Conservation (phyloP, 2,797 vertebrate species). For the Ctenochaetus hawaiiensis region DNA sequence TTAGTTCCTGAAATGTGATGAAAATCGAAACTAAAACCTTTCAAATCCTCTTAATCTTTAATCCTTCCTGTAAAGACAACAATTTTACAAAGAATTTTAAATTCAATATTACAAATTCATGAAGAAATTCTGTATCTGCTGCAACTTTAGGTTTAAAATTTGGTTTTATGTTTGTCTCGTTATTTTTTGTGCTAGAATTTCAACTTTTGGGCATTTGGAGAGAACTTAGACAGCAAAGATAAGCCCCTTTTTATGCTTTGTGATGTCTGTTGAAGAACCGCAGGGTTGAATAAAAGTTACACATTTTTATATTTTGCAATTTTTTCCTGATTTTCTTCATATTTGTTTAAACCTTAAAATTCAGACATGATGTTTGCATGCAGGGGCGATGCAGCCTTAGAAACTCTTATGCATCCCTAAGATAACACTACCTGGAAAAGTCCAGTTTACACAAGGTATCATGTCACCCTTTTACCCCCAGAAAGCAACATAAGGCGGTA, state of each 20-base stretch:
- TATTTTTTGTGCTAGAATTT: conserved; percentile 1
- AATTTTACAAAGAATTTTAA: not conserved
- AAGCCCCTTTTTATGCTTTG: conserved; percentile 1
- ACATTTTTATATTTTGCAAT: not conserved
- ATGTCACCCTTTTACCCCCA: conserved; percentile 15
- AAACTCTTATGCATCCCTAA: conserved; percentile 7
- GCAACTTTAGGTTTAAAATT: conserved; percentile 24
- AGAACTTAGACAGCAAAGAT: conserved; percentile 25
- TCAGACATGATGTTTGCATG: not conserved
- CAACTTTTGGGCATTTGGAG: conserved; percentile 19
- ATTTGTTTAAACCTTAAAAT: conserved; percentile 4
- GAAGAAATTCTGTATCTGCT: conserved; percentile 3
- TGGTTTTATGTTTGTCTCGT: not conserved
- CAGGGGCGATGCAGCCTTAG: conserved; percentile 3
- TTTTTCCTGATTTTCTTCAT: not conserved
- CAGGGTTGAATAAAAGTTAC: not conserved
- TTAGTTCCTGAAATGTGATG: conserved; percentile 35
- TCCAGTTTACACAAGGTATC: conserved; percentile 17
- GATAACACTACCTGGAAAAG: conserved; percentile 30
- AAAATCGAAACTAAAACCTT: conserved; percentile 18
- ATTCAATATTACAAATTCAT: conserved; percentile 1
- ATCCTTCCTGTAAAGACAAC: not conserved
- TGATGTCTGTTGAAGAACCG: not conserved
- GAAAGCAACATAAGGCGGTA: conserved; percentile 54
- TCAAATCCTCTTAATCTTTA: not conserved